phyloP scores from a whole-genome alignment of 2,888 invertebrate species.

The Drosophila borborema region DNA sequence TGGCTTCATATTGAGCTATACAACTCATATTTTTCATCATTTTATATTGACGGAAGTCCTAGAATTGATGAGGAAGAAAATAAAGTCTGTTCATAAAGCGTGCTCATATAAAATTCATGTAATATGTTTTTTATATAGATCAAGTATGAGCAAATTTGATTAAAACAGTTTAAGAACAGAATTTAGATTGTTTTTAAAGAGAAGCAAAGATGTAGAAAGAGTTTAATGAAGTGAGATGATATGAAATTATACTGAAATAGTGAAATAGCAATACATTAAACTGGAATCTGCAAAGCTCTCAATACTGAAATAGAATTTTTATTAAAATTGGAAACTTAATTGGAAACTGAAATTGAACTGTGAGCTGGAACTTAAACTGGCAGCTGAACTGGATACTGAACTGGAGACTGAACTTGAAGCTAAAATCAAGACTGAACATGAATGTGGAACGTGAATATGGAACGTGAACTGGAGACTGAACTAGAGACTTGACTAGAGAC shows the following conservation, averaged over 20 bases:
- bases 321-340: no score
- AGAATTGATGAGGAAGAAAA: background rate
- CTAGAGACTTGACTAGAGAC: background rate
- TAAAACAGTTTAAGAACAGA: background rate
- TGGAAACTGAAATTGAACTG: no score
- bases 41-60: conserved; percentile 3
- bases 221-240: no score
- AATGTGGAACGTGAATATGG: background rate
- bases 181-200: background rate
- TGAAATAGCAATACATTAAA: no score
- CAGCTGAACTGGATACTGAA: background rate
- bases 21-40: conserved; percentile 19
- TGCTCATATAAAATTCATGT: background rate
- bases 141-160: background rate
- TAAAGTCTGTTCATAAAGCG: conserved; percentile 1
- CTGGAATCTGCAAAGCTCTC: no score
- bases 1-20: conserved; percentile 10
- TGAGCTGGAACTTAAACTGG: background rate
- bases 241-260: no score
- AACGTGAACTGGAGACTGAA: background rate
- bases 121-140: background rate
- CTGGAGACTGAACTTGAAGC: background rate
- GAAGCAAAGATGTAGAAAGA: no score
- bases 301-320: no score
- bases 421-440: background rate